Evolutionary conservation across 2,888 invertebrate species (phyloP), one percentile per base, ranked within the genome.

Genomic region (Acleris holmiana): DNA sequence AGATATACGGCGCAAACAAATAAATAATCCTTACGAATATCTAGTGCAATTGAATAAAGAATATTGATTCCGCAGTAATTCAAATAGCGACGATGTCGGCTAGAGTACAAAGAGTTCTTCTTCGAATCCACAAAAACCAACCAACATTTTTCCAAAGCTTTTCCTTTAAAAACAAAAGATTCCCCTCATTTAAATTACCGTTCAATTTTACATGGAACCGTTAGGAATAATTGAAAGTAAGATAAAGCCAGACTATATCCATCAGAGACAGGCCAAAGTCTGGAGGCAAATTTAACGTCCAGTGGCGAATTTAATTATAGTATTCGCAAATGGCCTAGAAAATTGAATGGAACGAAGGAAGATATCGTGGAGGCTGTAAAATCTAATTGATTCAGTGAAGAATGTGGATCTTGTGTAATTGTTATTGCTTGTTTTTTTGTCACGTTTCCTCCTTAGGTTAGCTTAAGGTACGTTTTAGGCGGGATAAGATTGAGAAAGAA

Each of bases 301-400:
- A 72, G 69, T 73, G 76, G 77, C 83, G 81, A 88, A 88, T 89
- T 89, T 84, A 90, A 90, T 89, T 89, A 88, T 84, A 77, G 78
- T 76, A 78, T 86, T 83, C 80, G 82, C 86, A 85, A 87, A 89
- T 88, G 86, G 87, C 77, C 85, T 87, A 85, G 88, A 88, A 89
- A 89, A 89, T 90, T 87, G 80, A 87, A 88, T 82, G 82, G 80
- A 76, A 76, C 69, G 80, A 78, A 79, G 79, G 77, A 76, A 74
- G 76, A 79, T 76, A 73, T 59, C 53, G 67, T 40, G 46, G 35
- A 59, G 68, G 73, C 71, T 63, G 74, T 75, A 83, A 78, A 80
- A 82, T 79, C 80, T 80, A 82, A 83, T 83, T 82, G 82, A 81
- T 82, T 79, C 73, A 67, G 71, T 70, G 75, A 76, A 73, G 76